phyloP scores from a whole-genome alignment of 2,888 invertebrate genomes.

The Andrena chrysosceles region DNA sequence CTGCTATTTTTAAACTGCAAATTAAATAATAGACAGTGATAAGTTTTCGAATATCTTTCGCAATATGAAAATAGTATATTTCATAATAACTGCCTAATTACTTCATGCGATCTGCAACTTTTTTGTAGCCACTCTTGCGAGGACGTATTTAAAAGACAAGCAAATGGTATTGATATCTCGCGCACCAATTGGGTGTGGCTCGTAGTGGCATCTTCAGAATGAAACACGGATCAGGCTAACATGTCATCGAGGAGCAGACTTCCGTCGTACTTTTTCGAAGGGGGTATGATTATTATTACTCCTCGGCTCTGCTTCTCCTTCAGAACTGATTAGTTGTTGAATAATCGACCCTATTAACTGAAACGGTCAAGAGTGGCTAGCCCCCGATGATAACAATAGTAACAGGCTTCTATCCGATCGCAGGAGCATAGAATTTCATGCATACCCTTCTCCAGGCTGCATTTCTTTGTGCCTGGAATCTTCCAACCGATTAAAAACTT shows the following conservation, averaged over 20 bases:
- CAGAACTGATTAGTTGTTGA: constrained; percentile 65
- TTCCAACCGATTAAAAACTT: neutral
- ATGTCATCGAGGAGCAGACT: constrained; percentile 65
- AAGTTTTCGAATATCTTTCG: neutral
- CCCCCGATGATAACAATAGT: constrained; percentile 81
- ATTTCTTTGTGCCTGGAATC: neutral
- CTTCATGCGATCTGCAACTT: neutral
- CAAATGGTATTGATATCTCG: constrained; percentile 16
- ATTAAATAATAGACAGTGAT: neutral
- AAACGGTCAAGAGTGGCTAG: constrained; percentile 78
- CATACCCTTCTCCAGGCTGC: neutral
- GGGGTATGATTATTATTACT: constrained; percentile 67
- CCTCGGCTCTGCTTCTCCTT: constrained; percentile 61
- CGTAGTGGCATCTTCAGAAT: constrained; percentile 83
- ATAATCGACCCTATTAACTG: constrained; percentile 71
- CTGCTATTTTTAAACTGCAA: neutral
- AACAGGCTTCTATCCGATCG: constrained; percentile 78
- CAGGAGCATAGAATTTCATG: constrained; percentile 36
- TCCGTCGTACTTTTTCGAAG: constrained; percentile 42
- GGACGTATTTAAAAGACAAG: neutral
- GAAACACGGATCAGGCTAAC: constrained; percentile 81
- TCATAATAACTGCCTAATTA: neutral
- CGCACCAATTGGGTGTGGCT: constrained; percentile 79
- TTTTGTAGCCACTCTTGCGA: neutral
- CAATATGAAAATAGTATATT: neutral